Conservation (phyloP, 2,797 vertebrate genomes). For the Acanthopagrus latus region DNA sequence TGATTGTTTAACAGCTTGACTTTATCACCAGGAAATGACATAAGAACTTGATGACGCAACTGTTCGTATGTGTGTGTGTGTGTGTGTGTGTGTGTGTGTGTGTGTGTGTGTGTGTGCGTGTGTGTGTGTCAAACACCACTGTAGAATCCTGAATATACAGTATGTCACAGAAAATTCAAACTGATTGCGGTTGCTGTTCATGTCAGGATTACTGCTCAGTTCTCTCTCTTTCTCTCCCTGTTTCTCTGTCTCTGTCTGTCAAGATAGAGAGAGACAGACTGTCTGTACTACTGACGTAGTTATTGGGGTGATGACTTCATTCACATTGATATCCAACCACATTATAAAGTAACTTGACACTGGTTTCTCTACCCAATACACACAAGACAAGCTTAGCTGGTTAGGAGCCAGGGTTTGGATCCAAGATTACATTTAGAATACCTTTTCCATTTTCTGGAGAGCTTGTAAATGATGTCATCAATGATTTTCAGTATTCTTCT, state of each 20-base stretch:
- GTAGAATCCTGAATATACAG: conserved; percentile 27
- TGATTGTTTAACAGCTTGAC: conserved; percentile 41
- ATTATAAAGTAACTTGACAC: conserved; percentile 44
- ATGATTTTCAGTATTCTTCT: conserved; percentile 11
- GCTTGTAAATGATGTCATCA: conserved; percentile 22
- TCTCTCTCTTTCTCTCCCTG: background rate
- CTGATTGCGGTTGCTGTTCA: conserved; percentile 23
- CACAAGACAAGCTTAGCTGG: conserved; percentile 32
- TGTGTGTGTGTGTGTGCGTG: background rate
- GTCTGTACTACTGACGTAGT: conserved; percentile 23
- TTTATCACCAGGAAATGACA: conserved; percentile 50
- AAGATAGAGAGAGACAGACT: background rate
- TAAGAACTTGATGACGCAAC: conserved; percentile 30
- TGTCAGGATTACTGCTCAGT: conserved; percentile 11
- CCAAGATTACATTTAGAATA: conserved; percentile 31
- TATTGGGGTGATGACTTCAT: conserved; percentile 52
- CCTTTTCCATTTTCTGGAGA: conserved; percentile 16
- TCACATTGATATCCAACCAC: conserved; percentile 41
- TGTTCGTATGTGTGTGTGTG: background rate
- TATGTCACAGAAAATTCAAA: conserved; percentile 20
- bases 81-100: background rate
- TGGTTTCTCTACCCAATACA: conserved; percentile 39
- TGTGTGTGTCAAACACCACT: conserved; percentile 21
- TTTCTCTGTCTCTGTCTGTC: background rate
- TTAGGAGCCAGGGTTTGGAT: conserved; percentile 36